Evolutionary conservation across 1,140 invertebrate species (phyloP), one percentile per base, ranked within the genome.

Genomic region (Bombus waltoni): DNA sequence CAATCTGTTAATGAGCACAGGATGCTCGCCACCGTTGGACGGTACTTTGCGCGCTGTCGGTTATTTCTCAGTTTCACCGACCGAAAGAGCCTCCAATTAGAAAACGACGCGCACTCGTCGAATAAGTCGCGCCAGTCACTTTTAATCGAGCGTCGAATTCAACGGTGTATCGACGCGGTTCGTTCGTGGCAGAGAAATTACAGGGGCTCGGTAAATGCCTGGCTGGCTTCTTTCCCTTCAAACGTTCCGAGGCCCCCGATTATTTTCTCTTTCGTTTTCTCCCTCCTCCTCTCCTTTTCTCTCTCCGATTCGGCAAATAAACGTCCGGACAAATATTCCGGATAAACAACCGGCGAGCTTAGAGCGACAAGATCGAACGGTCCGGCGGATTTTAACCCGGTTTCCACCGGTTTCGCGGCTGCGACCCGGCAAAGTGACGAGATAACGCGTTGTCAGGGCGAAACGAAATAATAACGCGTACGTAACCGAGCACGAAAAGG

Each of bases 1-100:
- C 83, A 85, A 85, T 72, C 76, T 62, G 53, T 72, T 85, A 83
- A 87, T 83, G 81, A 87, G 81, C 74, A 73, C 81, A 62, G 66
- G 78, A 74, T 66, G 74, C 38, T 71, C 38, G 40, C 42, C 35
- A 35, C 28, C 6, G 32, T 57, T 32, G 28, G 28, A 15, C 40
- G 75, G 5, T 47, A n/a, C 40, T 15, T 25, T 15, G 68, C 22
- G 10, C 5, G 25, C 28, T 38, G 40, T 72, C 68, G 40, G 83
- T 25, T 85, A 77, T 80, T 73, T 65, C 68, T 73, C 83, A 25
- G 53, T 53, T 71, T 80, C 38, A 35, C n/a, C 83, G 42, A 35
- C 76, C 68, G 40, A 47, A 42, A 65, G 76, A 32, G 42, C 65
- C 57, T 62, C 83, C 83, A 85, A 85, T 85, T 85, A 85, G 68